Percentiles rank a stretch among this genome's conserved stretches.
Conservation (phyloP, 2,888 invertebrate species). For the Scrobipalpa atriplicella region DNA sequence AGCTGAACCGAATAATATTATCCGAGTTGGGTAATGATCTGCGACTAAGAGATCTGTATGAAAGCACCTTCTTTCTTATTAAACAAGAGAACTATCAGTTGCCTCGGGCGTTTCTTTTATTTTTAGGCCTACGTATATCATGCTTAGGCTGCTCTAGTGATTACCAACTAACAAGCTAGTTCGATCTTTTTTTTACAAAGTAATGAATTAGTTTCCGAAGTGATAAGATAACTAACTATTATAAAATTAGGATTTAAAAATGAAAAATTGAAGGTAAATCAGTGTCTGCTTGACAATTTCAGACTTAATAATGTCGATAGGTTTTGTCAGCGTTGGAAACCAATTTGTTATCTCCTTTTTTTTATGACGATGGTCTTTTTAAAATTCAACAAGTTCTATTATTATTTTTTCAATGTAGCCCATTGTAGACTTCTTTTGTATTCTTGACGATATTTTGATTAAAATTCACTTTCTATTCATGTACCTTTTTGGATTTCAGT, state of each 20-base stretch:
- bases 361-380: neutral
- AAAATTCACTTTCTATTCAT: neutral
- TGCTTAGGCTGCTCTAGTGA: too few relatives aligned
- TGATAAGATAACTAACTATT: too few relatives aligned
- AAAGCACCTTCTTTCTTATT: constrained; percentile 13
- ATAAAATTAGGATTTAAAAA: too few relatives aligned
- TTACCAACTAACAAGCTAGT: too few relatives aligned
- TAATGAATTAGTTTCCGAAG: too few relatives aligned
- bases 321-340: neutral
- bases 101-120: neutral
- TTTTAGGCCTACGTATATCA: neutral
- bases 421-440: neutral
- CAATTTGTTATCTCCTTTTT: neutral
- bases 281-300: too few relatives aligned
- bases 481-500: neutral
- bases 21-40: constrained; percentile 5
- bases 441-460: too few relatives aligned
- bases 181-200: too few relatives aligned
- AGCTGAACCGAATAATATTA: neutral
- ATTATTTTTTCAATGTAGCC: neutral
- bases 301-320: too few relatives aligned
- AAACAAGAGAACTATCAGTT: neutral
- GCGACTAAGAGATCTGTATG: neutral
- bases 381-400: neutral
- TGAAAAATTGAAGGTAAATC: too few relatives aligned